Percentiles rank a stretch among this genome's conserved stretches.
phyloP scores from a whole-genome alignment of 2,113 vertebrate species.

The Gorsachius goisagi region DNA sequence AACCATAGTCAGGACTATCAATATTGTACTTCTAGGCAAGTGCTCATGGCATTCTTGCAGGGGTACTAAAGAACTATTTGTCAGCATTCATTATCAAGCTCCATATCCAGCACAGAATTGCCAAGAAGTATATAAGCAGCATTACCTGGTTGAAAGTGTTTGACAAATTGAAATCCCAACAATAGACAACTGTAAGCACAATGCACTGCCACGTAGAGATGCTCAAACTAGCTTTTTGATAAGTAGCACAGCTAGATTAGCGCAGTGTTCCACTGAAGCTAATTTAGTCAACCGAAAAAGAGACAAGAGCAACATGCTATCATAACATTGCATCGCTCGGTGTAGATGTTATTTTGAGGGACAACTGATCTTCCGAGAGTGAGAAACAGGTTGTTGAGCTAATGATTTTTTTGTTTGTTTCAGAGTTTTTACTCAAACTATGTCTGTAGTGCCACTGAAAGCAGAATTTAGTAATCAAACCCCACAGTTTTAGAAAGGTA shows the following conservation, averaged over 20 bases:
- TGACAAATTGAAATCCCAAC: background rate
- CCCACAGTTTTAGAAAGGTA: background rate
- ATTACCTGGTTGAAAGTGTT: background rate
- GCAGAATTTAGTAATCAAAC: background rate
- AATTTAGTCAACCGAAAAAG: background rate
- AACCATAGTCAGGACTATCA: background rate
- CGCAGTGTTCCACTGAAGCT: background rate
- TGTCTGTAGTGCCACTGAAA: background rate
- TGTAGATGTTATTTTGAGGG: background rate
- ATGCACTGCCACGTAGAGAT: background rate
- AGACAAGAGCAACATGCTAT: background rate
- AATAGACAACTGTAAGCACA: background rate
- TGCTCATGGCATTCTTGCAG: background rate
- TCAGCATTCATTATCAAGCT: background rate
- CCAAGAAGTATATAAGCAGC: background rate
- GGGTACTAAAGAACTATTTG: background rate
- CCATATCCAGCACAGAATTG: background rate
- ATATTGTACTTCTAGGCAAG: background rate
- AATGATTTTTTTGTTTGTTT: background rate
- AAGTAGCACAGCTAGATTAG: background rate
- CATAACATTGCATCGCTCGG: background rate
- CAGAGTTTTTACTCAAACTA: background rate
- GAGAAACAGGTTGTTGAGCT: background rate
- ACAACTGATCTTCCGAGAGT: background rate
- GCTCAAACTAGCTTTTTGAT: background rate